Conservation (phyloP, 2,797 vertebrate species). For the Pseudocheirus occidentalis region DNA sequence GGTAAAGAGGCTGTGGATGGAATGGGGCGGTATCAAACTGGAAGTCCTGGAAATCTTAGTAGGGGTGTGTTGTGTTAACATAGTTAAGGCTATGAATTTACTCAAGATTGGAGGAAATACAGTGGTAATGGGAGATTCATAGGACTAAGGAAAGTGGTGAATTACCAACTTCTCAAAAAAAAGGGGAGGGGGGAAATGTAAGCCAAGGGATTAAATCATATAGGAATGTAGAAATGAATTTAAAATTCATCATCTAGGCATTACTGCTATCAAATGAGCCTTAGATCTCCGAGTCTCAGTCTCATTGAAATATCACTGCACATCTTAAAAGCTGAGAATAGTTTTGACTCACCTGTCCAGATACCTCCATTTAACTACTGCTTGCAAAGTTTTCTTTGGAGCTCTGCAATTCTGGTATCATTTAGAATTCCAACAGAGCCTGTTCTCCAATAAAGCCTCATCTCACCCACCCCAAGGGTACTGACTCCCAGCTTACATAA, state of each 20-base stretch:
- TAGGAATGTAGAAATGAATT: neutral
- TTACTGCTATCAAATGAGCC: constrained; percentile 27
- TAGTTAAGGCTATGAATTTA: neutral
- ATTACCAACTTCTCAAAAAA: neutral
- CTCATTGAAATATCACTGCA: constrained; percentile 51
- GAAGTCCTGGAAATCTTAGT: neutral
- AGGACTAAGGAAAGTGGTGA: neutral
- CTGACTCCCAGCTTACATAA: constrained; percentile 71
- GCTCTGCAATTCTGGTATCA: constrained; percentile 48
- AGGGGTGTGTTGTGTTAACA: neutral
- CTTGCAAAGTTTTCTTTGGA: constrained; percentile 68
- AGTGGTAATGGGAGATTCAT: neutral
- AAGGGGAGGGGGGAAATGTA: neutral
- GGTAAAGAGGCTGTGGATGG: neutral
- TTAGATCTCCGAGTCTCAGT: constrained; percentile 20
- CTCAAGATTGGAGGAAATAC: neutral
- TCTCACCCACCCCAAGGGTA: constrained; percentile 32
- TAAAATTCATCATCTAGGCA: constrained; percentile 1
- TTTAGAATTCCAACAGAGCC: constrained; percentile 69
- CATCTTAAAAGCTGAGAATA: constrained; percentile 48
- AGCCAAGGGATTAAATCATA: neutral
- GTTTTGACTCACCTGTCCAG: constrained; percentile 37
- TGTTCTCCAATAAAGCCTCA: constrained; percentile 48
- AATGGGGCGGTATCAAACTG: neutral
- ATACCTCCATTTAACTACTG: constrained; percentile 54